Base-by-base conservation (phyloP, 1,140 invertebrate genomes). In the Hestina assimilis region DNA sequence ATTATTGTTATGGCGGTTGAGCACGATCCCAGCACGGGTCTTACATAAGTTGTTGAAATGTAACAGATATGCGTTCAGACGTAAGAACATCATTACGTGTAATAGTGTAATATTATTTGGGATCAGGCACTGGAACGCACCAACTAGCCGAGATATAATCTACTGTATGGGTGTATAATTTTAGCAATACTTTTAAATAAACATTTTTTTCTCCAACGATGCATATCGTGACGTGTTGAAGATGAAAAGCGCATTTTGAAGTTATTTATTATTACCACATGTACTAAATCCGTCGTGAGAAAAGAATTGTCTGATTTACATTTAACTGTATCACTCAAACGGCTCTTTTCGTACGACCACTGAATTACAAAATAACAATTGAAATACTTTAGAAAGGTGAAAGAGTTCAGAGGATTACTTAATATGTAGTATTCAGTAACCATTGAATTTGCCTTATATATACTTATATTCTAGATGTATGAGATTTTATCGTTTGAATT, bases 241-340 rank as follows among this genome's bases (percentile, higher is more conserved):
- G 24, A 9, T 28, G n/a, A 9, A 28, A 28, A 28, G n/a, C 8
- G 24, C 24, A 9, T n/a, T 28, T 28, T 2, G n/a, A 28, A 28
- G 24, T 4, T 9, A 35, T 17, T 15, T 35, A 17, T 5, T 35
- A 35, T 35, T 35, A 4, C 11, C 11, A 5, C 11, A 17, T 17
- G 47, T 20, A 6, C 21, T 21, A 67, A 53, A 59, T 47, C 50
- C 45, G 55, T 59, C 55, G 45, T 59, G 58, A 74, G 61, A 62
- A 59, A 74, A 63, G 46, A 73, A 62, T 71, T 48, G 60, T 48
- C 63, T 65, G 20, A 81, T 80, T 82, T 79, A 72, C 75, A 79
- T 82, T 72, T 80, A 82, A 82, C 77, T 74, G 77, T 74, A 66
- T 60, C 40, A 60, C 48, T 48, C 56, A 46, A 60, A 65, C 68